Percentiles rank a stretch among this genome's conserved stretches.
Evolutionary conservation across 2,797 vertebrate genomes (phyloP).

Genomic region (Muscicapa striata): DNA sequence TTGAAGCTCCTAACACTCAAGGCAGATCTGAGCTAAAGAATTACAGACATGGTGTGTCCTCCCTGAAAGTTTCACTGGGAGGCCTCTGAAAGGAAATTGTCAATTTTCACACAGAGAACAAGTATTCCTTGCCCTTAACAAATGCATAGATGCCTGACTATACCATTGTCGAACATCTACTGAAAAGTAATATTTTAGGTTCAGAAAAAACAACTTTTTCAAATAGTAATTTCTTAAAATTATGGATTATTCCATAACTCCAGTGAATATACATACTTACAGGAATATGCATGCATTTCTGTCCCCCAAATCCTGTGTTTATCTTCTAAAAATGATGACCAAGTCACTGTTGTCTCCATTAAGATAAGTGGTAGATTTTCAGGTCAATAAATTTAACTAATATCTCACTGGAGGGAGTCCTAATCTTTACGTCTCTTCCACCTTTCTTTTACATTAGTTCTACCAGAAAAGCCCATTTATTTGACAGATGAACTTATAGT

Average conservation of each 20-base stretch:
- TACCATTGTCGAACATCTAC: not conserved
- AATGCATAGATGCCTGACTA: not conserved
- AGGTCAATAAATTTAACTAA: not conserved
- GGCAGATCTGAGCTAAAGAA: not conserved
- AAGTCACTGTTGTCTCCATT: not conserved
- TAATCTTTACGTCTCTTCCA: not conserved
- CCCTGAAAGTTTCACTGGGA: not conserved
- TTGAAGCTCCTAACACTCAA: not conserved
- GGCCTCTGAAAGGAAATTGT: not conserved
- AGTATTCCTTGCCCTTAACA: not conserved
- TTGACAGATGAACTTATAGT: not conserved
- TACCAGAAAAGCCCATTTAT: not conserved
- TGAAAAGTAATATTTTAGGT: not conserved
- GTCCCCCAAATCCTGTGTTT: not conserved
- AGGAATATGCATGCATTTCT: not conserved
- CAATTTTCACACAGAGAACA: not conserved
- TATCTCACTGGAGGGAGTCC: not conserved
- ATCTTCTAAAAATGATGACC: not conserved
- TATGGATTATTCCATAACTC: not conserved
- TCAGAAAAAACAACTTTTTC: not conserved
- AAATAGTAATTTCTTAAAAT: not conserved
- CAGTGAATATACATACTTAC: not conserved
- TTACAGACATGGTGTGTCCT: not conserved
- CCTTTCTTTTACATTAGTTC: not conserved
- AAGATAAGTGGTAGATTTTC: not conserved